These are phyloP conservation scores for Crotophaga sulcirostris DNA, from an alignment of 2,113 vertebrate species.

Conservation along the genomic window DNA sequence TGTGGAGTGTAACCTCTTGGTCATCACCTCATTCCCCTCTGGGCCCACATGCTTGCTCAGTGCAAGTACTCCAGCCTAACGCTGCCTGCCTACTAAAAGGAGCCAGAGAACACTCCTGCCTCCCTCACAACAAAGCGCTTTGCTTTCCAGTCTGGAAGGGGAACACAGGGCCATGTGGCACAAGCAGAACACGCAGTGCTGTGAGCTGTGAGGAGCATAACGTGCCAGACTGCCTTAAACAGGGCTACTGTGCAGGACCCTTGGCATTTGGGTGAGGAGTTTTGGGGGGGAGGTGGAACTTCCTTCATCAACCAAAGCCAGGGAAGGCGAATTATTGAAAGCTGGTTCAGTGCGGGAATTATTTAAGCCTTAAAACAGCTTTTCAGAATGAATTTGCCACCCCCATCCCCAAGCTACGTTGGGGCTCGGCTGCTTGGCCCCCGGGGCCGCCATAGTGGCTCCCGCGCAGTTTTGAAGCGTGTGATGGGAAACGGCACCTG, in stretches of 20 bases:
- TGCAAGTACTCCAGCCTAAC: background rate
- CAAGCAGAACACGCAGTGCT: background rate
- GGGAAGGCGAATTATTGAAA: background rate
- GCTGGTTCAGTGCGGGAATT: background rate
- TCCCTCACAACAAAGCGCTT: background rate
- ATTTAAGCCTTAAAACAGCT: background rate
- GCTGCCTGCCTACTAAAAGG: background rate
- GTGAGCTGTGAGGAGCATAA: rapidly evolving
- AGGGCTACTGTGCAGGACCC: background rate
- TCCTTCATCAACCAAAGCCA: background rate
- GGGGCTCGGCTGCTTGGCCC: too few relatives aligned
- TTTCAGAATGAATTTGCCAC: background rate
- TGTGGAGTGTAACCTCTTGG: background rate
- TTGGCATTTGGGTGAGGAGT: background rate
- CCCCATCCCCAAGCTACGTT: rapidly evolving
- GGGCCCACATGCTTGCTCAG: background rate
- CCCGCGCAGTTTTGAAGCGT: rapidly evolving
- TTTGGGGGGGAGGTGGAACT: background rate
- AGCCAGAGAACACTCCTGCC: background rate
- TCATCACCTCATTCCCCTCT: background rate
- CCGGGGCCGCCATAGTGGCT: too few relatives aligned
- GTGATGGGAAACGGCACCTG: background rate
- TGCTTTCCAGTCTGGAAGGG: background rate
- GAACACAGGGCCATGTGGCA: rapidly evolving
- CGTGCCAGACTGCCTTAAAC: background rate